Evolutionary conservation across 2,113 vertebrate genomes (phyloP).

Genomic region (Trogon surrucura): DNA sequence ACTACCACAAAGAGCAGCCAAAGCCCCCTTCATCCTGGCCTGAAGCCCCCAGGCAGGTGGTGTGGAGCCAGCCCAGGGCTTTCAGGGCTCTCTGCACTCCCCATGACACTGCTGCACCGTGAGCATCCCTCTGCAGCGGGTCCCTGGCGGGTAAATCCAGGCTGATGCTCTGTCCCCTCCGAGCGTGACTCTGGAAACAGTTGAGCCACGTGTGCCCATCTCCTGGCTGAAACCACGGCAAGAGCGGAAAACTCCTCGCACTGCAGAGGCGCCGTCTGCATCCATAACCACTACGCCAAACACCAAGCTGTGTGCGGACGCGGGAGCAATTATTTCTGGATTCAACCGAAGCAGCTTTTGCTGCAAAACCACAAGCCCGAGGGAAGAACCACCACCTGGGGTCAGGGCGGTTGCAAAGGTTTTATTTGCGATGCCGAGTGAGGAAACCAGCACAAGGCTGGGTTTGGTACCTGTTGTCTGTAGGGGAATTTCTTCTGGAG

Average conservation of each 20-base stretch:
- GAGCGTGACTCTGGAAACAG: background rate
- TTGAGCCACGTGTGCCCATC: background rate
- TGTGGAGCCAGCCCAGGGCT: background rate
- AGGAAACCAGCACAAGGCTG: background rate
- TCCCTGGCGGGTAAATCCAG: background rate
- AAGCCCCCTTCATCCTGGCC: background rate
- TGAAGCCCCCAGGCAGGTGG: background rate
- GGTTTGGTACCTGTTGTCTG: background rate
- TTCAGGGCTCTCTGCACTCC: background rate
- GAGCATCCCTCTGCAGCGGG: background rate
- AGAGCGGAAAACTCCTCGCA: background rate
- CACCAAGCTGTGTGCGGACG: background rate
- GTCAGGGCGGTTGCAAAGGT: background rate
- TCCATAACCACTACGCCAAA: accelerated
- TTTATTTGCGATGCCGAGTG: background rate
- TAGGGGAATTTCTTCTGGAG: too few relatives aligned
- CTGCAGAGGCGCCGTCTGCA: accelerated
- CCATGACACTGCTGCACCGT: accelerated
- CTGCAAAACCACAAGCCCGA: background rate
- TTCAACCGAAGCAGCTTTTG: background rate
- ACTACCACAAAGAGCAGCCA: background rate
- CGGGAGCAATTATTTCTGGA: background rate
- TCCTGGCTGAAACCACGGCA: background rate
- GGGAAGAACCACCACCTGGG: accelerated
- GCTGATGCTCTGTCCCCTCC: background rate